Percentiles rank a stretch among this genome's conserved stretches.
Conservation (phyloP, 2,113 vertebrate genomes). For the Gymnobelideus leadbeateri region DNA sequence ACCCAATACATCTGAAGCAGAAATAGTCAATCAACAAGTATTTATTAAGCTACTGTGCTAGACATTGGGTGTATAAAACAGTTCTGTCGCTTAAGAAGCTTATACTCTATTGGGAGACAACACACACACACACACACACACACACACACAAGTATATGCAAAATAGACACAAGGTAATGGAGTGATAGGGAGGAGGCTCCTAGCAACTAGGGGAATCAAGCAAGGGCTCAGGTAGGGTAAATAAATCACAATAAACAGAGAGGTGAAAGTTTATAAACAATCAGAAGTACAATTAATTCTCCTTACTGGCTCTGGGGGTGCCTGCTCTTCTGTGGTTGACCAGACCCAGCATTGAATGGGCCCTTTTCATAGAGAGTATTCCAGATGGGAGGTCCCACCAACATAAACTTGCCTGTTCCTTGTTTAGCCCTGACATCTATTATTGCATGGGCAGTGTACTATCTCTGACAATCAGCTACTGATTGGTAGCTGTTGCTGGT, state of each 20-base stretch:
- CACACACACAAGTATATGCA: neutral
- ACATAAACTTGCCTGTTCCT: neutral
- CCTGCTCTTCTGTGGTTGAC: neutral
- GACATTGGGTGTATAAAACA: neutral
- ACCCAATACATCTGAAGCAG: neutral
- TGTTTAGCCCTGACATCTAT: neutral
- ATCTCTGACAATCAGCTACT: neutral
- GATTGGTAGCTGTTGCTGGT: neutral
- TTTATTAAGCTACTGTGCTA: neutral
- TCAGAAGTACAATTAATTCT: neutral
- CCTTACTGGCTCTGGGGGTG: neutral
- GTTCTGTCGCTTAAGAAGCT: neutral
- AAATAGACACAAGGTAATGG: neutral
- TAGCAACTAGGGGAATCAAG: too few relatives aligned
- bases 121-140: too few relatives aligned
- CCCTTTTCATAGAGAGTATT: neutral
- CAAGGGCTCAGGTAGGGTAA: neutral
- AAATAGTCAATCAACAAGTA: neutral
- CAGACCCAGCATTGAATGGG: neutral
- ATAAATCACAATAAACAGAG: neutral
- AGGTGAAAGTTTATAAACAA: neutral
- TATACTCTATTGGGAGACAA: neutral
- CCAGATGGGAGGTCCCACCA: neutral
- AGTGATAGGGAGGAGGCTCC: neutral
- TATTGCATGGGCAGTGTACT: neutral